Evolutionary conservation across 2,888 invertebrate genomes (phyloP).

Genomic region (Stenodera caucasica): DNA sequence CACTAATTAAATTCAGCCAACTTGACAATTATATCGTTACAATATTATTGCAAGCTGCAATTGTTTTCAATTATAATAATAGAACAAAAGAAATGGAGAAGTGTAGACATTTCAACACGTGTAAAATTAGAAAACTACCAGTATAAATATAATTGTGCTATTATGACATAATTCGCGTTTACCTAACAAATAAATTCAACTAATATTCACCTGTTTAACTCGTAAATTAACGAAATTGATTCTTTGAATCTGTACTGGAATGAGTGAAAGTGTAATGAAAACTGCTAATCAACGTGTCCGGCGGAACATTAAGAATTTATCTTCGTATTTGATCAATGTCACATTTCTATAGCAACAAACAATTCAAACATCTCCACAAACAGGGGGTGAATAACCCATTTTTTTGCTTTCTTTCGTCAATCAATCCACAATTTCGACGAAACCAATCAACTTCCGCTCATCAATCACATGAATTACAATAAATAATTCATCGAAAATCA

Average conservation of each 20-base stretch:
- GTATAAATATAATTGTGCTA: neutral
- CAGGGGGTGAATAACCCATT: slow-evolving; percentile 46
- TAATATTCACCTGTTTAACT: slow-evolving; percentile 5
- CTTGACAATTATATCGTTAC: slow-evolving; percentile 19
- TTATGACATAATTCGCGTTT: neutral
- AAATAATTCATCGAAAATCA: too few species aligned
- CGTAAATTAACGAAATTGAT: neutral
- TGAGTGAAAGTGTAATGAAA: slow-evolving; percentile 25
- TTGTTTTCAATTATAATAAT: neutral
- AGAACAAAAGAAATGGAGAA: slow-evolving; percentile 10
- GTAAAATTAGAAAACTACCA: slow-evolving; percentile 1
- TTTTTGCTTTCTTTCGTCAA: neutral
- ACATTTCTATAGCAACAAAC: slow-evolving; percentile 44
- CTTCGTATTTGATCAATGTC: slow-evolving; percentile 49
- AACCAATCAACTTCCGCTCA: neutral
- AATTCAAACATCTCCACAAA: slow-evolving; percentile 45
- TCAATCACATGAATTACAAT: too few species aligned
- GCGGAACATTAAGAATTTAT: slow-evolving; percentile 35
- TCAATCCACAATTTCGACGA: neutral
- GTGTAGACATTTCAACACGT: slow-evolving; percentile 14
- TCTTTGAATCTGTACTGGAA: neutral
- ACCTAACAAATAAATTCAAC: neutral
- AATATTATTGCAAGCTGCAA: slow-evolving; percentile 22
- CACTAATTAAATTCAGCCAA: slow-evolving; percentile 9
- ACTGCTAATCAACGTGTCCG: slow-evolving; percentile 36